These are phyloP conservation scores for Semnornis frantzii DNA, from an alignment of 2,113 vertebrate species.

Conservation along the genomic window DNA sequence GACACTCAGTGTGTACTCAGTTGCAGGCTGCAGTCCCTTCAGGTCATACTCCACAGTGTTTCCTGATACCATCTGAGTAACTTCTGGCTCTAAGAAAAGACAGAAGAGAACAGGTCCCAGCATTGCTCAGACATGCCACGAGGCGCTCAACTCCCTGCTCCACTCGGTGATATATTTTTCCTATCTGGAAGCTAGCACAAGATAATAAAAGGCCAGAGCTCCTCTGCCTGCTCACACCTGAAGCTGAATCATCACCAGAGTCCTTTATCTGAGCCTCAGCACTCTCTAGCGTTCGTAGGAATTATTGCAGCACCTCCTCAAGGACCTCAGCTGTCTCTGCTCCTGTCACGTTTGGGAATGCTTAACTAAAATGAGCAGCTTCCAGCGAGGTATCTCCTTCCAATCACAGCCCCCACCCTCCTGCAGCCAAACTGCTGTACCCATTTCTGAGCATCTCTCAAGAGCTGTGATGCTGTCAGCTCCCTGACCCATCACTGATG, in stretches of 20 bases:
- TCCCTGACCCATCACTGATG: not conserved
- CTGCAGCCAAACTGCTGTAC: not conserved
- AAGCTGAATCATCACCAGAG: not conserved
- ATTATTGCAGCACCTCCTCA: not conserved
- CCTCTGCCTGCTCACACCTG: no score
- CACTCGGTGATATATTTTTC: not conserved
- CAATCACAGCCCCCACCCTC: not conserved
- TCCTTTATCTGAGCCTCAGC: not conserved
- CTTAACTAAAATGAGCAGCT: not conserved
- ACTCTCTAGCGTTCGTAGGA: constrained; percentile 40
- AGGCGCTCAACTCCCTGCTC: not conserved
- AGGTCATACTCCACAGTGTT: constrained; percentile 92
- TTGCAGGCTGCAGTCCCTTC: constrained; percentile 84
- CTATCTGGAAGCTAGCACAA: not conserved
- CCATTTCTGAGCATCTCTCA: not conserved
- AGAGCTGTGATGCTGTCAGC: not conserved
- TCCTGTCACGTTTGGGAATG: not conserved
- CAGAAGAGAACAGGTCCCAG: accelerated
- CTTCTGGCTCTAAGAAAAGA: constrained; percentile 78
- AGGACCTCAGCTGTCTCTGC: not conserved
- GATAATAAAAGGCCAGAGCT: not conserved
- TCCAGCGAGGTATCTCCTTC: not conserved
- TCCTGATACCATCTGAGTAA: constrained; percentile 88
- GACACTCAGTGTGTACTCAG: constrained; percentile 86
- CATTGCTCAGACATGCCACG: not conserved